Evolutionary conservation across 2,888 invertebrate genomes (phyloP).

Genomic region (Thelaira solivaga): DNA sequence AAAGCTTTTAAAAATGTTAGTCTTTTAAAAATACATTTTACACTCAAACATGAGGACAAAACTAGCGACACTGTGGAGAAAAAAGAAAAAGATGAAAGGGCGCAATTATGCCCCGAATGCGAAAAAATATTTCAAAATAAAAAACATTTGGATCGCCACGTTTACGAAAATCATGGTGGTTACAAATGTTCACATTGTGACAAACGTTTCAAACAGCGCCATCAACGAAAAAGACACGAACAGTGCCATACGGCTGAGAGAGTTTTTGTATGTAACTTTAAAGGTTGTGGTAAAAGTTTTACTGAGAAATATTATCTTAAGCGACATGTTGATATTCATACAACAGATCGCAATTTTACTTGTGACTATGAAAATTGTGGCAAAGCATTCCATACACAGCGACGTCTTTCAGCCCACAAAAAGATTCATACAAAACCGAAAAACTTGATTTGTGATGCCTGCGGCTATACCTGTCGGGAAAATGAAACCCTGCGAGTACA

Average conservation of each 20-base stretch:
- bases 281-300: constrained; percentile 70
- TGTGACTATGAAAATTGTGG: constrained; percentile 69
- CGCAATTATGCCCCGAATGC: constrained; percentile 53
- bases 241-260: constrained; percentile 67
- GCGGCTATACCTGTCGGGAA: constrained; percentile 62
- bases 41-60: constrained; percentile 54
- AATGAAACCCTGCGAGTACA: constrained; percentile 71
- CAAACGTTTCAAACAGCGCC: constrained; percentile 69
- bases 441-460: constrained; percentile 14
- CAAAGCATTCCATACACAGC: constrained; percentile 68
- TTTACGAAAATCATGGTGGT: constrained; percentile 49
- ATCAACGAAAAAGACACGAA: constrained; percentile 69
- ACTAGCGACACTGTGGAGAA: constrained; percentile 10
- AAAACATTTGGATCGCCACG: constrained; percentile 48
- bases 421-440: constrained; percentile 68
- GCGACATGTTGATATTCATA: constrained; percentile 68
- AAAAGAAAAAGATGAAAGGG: constrained; percentile 47
- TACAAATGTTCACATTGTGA: constrained; percentile 64
- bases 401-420: constrained; percentile 68
- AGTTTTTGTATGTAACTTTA: constrained; percentile 66
- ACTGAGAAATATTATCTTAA: constrained; percentile 67
- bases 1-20: constrained; percentile 67
- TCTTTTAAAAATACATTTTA: constrained; percentile 66
- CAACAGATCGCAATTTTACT: constrained; percentile 66
- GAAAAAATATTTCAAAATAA: constrained; percentile 47